Evolutionary conservation across 2,113 vertebrate species (phyloP).

Genomic region (Gymnobelideus leadbeateri): DNA sequence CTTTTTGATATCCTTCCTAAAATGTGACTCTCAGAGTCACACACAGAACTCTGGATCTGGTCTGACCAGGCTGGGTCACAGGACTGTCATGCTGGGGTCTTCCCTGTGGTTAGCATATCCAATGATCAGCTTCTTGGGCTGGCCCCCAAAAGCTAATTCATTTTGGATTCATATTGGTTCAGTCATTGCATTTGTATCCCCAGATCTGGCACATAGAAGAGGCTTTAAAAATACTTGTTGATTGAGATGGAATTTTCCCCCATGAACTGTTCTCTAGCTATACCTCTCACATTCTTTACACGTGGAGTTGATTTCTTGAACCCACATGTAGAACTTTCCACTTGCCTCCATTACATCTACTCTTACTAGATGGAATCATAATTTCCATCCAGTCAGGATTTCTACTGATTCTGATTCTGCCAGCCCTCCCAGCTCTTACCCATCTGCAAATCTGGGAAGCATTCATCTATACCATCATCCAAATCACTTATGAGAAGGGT

Average conservation of each 20-base stretch:
- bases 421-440: background rate
- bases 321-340: no score
- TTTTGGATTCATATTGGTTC: background rate
- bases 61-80: background rate
- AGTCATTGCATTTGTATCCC: background rate
- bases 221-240: background rate
- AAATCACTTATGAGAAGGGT: background rate
- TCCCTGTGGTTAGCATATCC: background rate
- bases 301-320: background rate
- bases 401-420: background rate
- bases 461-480: background rate
- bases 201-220: background rate
- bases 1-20: background rate
- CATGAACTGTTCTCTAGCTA: background rate
- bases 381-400: background rate
- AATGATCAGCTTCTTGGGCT: background rate
- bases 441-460: background rate
- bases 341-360: background rate
- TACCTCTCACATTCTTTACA: background rate
- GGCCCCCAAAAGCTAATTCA: background rate
- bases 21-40: background rate
- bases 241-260: no score
- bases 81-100: background rate
- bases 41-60: background rate
- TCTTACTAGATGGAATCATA: background rate